Evolutionary conservation across 2,797 vertebrate species (phyloP), one percentile per base, ranked within the genome.

Genomic region (Smutsia gigantea): DNA sequence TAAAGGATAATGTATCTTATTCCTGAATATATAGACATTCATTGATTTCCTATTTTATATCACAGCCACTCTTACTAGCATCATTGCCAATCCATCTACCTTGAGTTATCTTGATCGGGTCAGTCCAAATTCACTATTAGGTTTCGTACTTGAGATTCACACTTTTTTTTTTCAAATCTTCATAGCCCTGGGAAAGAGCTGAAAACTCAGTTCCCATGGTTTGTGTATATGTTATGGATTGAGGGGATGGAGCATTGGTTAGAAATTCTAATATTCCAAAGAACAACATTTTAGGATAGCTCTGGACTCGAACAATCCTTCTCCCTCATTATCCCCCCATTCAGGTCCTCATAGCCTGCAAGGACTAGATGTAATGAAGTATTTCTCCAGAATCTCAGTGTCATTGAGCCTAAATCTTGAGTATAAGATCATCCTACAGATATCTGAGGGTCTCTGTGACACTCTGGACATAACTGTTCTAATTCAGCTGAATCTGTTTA

Each of bases 391-490:
- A 74, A 71, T 37, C 42, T 93, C n/a, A 46, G 3, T 49, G 3
- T 51, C 12, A 42, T 15, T 74, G 7, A 12, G 46, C 46, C 10
- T 46, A 12, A 46, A 46, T 46, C 46, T 46, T 46, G 46, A 75
- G 17, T 46, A 19, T 19, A 69, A 71, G 9, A 39, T 46, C 27
- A 64, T 59, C 2, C 12, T 27, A 31, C 15, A 25, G 27, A 5
- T 27, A 21, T 61, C 84, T 19, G 27, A 3, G 57, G 23, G 21
- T 71, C 71, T 59, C 74, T 68, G 7, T 75, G 34, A 63, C 17
- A 69, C 2, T 1, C 7, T 49, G 31, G 3, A 0, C 0, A 42
- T 77, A 18, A 25, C 27, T 53, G 13, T 74, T 14, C 18, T 63
- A 29, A 68, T 82, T 55, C 9, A 68, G n/a, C 3, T 82, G 37